These are phyloP conservation scores for Perca flavescens DNA, from an alignment of 2,113 vertebrate genomes.

Conservation along the genomic window DNA sequence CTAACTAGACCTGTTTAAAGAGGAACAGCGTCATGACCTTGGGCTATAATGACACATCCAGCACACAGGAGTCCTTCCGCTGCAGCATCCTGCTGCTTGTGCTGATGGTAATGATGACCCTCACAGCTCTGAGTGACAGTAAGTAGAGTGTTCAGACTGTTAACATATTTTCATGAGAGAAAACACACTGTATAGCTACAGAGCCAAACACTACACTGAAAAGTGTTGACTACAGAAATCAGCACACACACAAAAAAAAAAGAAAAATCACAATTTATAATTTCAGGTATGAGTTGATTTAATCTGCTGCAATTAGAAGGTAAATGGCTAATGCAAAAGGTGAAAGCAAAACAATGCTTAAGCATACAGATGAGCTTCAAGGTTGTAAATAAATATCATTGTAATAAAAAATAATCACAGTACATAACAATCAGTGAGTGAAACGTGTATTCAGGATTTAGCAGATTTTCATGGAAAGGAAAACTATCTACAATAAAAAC, in stretches of 20 bases:
- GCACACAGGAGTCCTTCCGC: conserved; percentile 58
- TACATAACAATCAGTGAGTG: conserved; percentile 8
- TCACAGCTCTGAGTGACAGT: conserved; percentile 5
- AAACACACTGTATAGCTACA: background rate
- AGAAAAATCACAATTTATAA: background rate
- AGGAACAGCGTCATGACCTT: conserved; percentile 71
- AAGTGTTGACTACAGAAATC: background rate
- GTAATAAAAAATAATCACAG: conserved; percentile 13
- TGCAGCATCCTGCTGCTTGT: conserved; percentile 65
- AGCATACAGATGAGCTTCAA: conserved; percentile 14
- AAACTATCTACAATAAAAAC: conserved; percentile 54
- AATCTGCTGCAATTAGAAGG: conserved; percentile 38
- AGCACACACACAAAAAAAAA: background rate
- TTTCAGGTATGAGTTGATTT: conserved; percentile 35
- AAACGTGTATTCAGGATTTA: background rate
- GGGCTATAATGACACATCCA: conserved; percentile 60
- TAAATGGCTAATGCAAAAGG: conserved; percentile 12
- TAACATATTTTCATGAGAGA: background rate
- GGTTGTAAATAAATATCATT: conserved; percentile 64
- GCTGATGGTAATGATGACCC: conserved; percentile 20
- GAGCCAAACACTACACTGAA: background rate
- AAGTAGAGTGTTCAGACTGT: background rate
- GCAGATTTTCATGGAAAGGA: conserved; percentile 26
- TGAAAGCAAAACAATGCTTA: conserved; percentile 15
- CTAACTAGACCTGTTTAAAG: background rate